Evolutionary conservation across 1,140 invertebrate species (phyloP).

Genomic region (Holcopasites calliopsidis): DNA sequence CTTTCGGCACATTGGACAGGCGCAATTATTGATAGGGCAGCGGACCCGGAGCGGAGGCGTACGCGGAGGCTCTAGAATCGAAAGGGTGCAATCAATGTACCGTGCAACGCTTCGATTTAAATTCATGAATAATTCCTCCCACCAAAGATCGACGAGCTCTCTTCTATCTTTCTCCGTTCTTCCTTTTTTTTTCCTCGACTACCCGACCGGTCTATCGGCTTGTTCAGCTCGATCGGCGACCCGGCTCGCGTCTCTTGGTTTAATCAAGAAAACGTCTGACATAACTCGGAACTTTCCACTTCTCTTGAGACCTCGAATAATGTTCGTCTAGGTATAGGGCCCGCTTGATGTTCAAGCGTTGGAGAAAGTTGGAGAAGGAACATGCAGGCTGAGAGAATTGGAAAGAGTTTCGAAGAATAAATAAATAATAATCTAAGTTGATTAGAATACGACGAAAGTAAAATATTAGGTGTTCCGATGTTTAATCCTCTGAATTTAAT

Average conservation of each 20-base stretch:
- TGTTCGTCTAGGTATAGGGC: too few relatives aligned
- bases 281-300: neutral
- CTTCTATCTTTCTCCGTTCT: slow-evolving; percentile 14
- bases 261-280: slow-evolving; percentile 39
- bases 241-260: slow-evolving; percentile 21
- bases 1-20: slow-evolving; percentile 63
- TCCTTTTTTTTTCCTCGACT: neutral
- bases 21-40: slow-evolving; percentile 66
- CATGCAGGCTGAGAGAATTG: too few relatives aligned
- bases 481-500: too few relatives aligned
- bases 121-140: slow-evolving; percentile 74
- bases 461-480: too few relatives aligned
- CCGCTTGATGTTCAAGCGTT: too few relatives aligned
- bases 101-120: slow-evolving; percentile 70
- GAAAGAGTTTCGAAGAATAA: too few relatives aligned
- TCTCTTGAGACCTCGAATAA: neutral
- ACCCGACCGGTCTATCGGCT: neutral
- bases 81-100: slow-evolving; percentile 70
- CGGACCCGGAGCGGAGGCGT: neutral
- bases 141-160: slow-evolving; percentile 55
- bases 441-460: too few relatives aligned
- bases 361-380: neutral
- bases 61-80: slow-evolving; percentile 39
- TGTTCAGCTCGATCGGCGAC: slow-evolving; percentile 1
- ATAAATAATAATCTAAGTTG: too few relatives aligned